phyloP scores from a whole-genome alignment of 2,113 vertebrate species.

The Tenebrosternarchus preto region DNA sequence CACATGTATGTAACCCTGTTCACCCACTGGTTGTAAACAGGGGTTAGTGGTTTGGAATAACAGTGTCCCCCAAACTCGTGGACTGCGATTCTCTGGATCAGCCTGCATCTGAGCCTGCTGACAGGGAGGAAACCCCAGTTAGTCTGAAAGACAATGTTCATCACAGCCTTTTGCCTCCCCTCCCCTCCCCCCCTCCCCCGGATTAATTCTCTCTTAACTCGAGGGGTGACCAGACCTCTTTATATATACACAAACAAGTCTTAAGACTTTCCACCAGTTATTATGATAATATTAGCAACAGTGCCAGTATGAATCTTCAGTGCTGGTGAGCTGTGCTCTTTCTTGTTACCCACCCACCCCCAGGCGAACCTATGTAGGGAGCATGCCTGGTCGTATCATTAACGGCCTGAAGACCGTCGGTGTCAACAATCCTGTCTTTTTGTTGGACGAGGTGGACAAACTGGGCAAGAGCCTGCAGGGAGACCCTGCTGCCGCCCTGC shows the following conservation, averaged over 20 bases:
- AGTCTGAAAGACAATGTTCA: neutral
- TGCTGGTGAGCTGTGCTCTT: slow-evolving; percentile 5
- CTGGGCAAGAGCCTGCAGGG: slow-evolving; percentile 94
- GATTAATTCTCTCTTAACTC: slow-evolving; percentile 15
- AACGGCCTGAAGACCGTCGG: slow-evolving; percentile 92
- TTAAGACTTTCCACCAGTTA: neutral
- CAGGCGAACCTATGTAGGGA: slow-evolving; percentile 95
- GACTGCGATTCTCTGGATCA: slow-evolving; percentile 33
- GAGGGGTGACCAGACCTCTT: neutral
- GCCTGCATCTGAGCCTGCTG: slow-evolving; percentile 29
- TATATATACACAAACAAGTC: neutral
- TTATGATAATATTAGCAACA: neutral
- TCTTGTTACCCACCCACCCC: neutral
- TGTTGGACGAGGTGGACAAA: slow-evolving; percentile 96
- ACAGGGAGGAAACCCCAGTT: slow-evolving; percentile 30
- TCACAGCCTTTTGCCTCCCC: slow-evolving; percentile 10
- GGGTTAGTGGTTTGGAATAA: slow-evolving; percentile 23
- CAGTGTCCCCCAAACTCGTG: slow-evolving; percentile 15
- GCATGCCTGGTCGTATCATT: slow-evolving; percentile 97
- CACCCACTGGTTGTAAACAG: slow-evolving; percentile 2
- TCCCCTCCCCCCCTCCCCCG: too few relatives aligned
- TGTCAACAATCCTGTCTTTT: slow-evolving; percentile 95
- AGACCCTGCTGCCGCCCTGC: slow-evolving; percentile 92
- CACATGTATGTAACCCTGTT: neutral
- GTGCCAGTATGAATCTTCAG: neutral